Evolutionary conservation across 2,888 invertebrate species (phyloP).

Genomic region (Sphaeridia pumilis): DNA sequence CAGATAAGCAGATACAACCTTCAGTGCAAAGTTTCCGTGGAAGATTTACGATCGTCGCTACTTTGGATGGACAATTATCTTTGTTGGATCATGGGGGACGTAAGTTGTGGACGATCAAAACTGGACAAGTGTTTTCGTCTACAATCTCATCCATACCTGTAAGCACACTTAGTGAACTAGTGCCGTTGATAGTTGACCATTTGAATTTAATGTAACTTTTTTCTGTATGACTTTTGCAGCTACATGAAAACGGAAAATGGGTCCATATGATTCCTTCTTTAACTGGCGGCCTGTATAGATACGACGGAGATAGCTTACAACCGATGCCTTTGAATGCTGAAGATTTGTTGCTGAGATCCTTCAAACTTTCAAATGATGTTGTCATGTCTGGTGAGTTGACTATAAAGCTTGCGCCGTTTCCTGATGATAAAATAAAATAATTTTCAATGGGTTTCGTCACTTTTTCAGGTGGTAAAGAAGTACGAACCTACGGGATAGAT

Average conservation of each 20-base stretch:
- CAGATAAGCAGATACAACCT: neutral
- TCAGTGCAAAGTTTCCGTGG: neutral
- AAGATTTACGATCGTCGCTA: conserved; percentile 72
- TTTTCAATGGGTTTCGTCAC: neutral
- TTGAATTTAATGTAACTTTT: conserved; percentile 7
- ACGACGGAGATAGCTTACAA: conserved; percentile 78
- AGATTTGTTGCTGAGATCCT: conserved; percentile 64
- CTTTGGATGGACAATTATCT: conserved; percentile 76
- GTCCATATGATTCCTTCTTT: conserved; percentile 84
- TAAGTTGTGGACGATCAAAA: conserved; percentile 65
- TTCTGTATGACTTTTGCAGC: conserved; percentile 43
- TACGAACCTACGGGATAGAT: conserved; percentile 74
- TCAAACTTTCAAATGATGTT: conserved; percentile 71
- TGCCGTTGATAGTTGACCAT: too few species aligned
- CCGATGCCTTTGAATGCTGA: conserved; percentile 73
- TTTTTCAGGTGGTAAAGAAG: conserved; percentile 64
- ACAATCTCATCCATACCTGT: conserved; percentile 81
- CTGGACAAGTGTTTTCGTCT: conserved; percentile 72
- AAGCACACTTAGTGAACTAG: conserved; percentile 26
- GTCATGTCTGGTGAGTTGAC: conserved; percentile 57
- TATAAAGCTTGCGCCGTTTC: neutral
- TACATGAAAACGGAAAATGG: conserved; percentile 72
- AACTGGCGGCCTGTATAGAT: conserved; percentile 79
- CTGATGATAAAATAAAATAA: neutral
- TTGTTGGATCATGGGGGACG: conserved; percentile 61